Percentiles rank a stretch among this genome's conserved stretches.
Evolutionary conservation across 2,888 invertebrate species (phyloP).

Genomic region (Aethes cnicana): DNA sequence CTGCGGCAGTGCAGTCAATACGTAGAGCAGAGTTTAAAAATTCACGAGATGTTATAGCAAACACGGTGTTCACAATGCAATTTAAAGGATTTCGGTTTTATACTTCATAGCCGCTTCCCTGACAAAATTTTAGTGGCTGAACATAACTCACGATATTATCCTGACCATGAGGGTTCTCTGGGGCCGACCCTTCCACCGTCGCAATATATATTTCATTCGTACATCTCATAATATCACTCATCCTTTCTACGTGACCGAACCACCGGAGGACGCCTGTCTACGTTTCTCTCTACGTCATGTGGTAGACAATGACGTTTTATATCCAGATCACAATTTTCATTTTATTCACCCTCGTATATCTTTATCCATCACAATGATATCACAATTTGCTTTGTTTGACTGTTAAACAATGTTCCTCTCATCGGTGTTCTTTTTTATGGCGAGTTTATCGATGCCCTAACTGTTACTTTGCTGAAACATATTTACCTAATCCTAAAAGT

Average conservation of each 20-base stretch:
- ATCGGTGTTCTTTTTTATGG: too few relatives aligned
- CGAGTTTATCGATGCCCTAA: too few relatives aligned
- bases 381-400: too few relatives aligned
- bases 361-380: not conserved
- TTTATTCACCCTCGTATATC: not conserved
- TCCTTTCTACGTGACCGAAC: conserved; percentile 10
- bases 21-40: not conserved
- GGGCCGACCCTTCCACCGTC: conserved; percentile 1
- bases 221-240: conserved; percentile 17
- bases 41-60: not conserved
- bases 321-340: not conserved
- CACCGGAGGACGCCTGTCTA: conserved; percentile 2
- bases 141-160: not conserved
- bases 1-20: conserved; percentile 18
- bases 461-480: too few relatives aligned
- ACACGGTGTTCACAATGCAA: too few relatives aligned
- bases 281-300: not conserved
- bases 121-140: too few relatives aligned
- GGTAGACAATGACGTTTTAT: too few relatives aligned
- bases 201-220: conserved; percentile 15
- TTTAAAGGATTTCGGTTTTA: too few relatives aligned
- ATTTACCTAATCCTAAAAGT: too few relatives aligned
- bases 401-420: too few relatives aligned
- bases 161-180: not conserved
- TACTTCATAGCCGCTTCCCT: too few relatives aligned